phyloP scores from a whole-genome alignment of 2,797 vertebrate species.

The Tragelaphus eurycerus region DNA sequence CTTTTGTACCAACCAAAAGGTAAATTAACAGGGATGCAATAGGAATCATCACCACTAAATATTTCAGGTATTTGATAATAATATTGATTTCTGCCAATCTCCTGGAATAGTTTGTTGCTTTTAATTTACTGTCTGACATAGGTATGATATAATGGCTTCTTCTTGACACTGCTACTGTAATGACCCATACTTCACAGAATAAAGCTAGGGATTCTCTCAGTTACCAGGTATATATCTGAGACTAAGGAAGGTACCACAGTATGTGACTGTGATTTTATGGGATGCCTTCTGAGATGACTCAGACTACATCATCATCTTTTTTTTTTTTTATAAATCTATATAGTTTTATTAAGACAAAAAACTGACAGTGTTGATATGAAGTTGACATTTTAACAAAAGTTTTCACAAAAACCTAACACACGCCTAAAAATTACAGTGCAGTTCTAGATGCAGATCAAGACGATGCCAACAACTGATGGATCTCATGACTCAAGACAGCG shows the following conservation, averaged over 20 bases:
- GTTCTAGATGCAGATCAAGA: conserved; percentile 75
- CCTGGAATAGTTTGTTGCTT: neutral
- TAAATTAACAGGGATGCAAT: neutral
- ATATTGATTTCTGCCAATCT: neutral
- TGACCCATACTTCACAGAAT: neutral
- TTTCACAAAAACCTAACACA: conserved; percentile 81
- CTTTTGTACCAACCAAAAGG: neutral
- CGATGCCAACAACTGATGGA: conserved; percentile 66
- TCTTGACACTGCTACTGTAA: neutral
- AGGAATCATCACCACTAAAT: neutral
- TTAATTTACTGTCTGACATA: neutral
- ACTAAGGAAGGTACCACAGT: neutral
- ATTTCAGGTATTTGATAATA: neutral
- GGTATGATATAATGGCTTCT: neutral
- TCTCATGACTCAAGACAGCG: conserved; percentile 70
- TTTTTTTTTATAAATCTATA: neutral
- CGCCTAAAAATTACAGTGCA: conserved; percentile 83
- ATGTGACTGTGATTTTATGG: neutral
- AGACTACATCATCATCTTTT: neutral
- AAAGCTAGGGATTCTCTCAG: neutral
- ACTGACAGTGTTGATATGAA: too few species aligned
- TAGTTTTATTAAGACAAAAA: too few species aligned
- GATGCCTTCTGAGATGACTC: neutral
- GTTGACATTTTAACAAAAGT: too few species aligned
- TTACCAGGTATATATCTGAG: neutral